These are phyloP conservation scores for Eptatretus atami DNA, from an alignment of 2,797 vertebrate genomes.

Conservation along the genomic window DNA sequence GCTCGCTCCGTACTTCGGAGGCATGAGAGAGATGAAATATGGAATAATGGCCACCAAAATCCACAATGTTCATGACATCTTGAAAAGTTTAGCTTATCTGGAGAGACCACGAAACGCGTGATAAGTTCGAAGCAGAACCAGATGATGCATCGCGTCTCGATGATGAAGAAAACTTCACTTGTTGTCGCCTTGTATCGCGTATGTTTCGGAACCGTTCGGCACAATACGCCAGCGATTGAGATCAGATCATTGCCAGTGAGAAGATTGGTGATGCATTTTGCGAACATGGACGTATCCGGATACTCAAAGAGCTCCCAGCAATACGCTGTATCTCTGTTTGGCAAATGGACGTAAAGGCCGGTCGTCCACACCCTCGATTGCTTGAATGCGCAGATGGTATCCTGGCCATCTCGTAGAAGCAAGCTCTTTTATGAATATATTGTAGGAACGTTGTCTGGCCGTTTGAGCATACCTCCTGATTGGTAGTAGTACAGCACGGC, in stretches of 20 bases:
- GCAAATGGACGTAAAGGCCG: slow-evolving; percentile 25
- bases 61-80: slow-evolving; percentile 86
- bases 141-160: slow-evolving; percentile 70
- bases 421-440: slow-evolving; percentile 76
- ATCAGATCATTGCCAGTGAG: slow-evolving; percentile 65
- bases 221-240: slow-evolving; percentile 89
- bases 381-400: slow-evolving; percentile 75
- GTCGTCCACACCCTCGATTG: slow-evolving; percentile 54
- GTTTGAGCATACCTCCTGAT: slow-evolving; percentile 28
- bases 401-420: slow-evolving; percentile 55
- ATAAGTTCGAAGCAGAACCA: slow-evolving; percentile 82
- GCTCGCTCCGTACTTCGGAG: slow-evolving; percentile 41
- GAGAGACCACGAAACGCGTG: slow-evolving; percentile 59
- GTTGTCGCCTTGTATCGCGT: slow-evolving; percentile 27
- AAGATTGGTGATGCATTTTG: slow-evolving; percentile 53
- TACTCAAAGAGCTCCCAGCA: slow-evolving; percentile 91
- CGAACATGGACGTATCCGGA: slow-evolving; percentile 70
- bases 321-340: slow-evolving; percentile 43
- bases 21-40: slow-evolving; percentile 75
- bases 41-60: slow-evolving; percentile 83
- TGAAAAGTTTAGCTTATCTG: slow-evolving; percentile 80
- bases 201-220: slow-evolving; percentile 76
- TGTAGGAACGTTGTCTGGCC: slow-evolving; percentile 65
- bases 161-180: slow-evolving; percentile 33
- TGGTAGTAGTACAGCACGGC: slow-evolving; percentile 76